Percentiles rank a stretch among this genome's conserved stretches.
These are phyloP conservation scores for Pelobates fuscus DNA, from an alignment of 2,113 vertebrate species.

Conservation along the genomic window DNA sequence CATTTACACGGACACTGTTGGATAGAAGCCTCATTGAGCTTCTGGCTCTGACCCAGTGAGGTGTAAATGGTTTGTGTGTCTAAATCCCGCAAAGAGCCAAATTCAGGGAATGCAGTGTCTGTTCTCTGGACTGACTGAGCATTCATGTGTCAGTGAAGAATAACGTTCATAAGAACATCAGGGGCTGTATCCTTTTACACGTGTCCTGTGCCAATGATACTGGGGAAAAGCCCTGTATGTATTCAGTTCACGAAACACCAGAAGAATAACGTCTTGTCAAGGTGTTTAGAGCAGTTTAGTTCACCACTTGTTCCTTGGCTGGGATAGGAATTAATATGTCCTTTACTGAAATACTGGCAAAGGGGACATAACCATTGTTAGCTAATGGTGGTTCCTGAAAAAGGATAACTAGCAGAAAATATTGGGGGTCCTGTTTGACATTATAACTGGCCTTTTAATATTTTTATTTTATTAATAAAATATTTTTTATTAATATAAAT, in stretches of 20 bases:
- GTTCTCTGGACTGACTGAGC: slow-evolving; percentile 31
- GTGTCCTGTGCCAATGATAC: slow-evolving; percentile 26
- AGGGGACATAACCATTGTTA: too few species aligned
- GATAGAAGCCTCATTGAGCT: slow-evolving; percentile 38
- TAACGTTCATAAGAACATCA: slow-evolving; percentile 12
- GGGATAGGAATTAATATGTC: neutral
- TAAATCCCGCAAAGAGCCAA: slow-evolving; percentile 39
- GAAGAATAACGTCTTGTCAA: slow-evolving; percentile 30
- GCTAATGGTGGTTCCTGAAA: too few species aligned
- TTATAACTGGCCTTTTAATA: too few species aligned
- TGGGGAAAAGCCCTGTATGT: neutral
- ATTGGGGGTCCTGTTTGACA: too few species aligned
- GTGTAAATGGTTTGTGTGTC: slow-evolving; percentile 46
- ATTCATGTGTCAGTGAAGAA: slow-evolving; percentile 20
- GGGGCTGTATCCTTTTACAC: slow-evolving; percentile 39
- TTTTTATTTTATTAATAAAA: too few species aligned
- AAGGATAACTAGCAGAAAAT: too few species aligned
- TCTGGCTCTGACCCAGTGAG: slow-evolving; percentile 38
- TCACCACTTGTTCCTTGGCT: neutral
- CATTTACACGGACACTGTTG: slow-evolving; percentile 25
- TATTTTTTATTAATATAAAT: too few species aligned
- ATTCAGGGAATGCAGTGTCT: slow-evolving; percentile 25
- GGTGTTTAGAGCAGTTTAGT: neutral
- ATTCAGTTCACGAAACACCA: slow-evolving; percentile 14
- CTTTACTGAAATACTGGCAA: too few species aligned